Evolutionary conservation across 2,888 invertebrate species (phyloP).

Genomic region (Phania funesta): DNA sequence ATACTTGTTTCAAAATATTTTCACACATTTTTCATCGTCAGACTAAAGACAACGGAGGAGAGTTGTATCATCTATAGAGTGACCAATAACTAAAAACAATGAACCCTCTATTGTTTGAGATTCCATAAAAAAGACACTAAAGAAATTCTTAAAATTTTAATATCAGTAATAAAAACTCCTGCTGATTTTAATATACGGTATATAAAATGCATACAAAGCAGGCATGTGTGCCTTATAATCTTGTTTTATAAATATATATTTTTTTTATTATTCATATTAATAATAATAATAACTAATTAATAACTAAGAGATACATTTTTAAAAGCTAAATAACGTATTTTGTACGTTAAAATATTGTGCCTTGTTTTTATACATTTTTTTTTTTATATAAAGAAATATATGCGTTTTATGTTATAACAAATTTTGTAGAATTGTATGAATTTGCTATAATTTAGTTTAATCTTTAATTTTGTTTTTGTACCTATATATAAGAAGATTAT

Average conservation of each 20-base stretch:
- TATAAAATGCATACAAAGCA: conserved; percentile 18
- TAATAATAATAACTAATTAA: conserved; percentile 10
- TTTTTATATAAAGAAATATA: not conserved
- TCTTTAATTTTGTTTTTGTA: not conserved
- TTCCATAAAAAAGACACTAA: conserved; percentile 20
- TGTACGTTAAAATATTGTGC: conserved; percentile 28
- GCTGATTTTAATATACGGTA: conserved; percentile 55
- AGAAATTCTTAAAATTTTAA: conserved; percentile 54
- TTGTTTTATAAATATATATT: conserved; percentile 23
- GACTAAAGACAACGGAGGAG: conserved; percentile 68
- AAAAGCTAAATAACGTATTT: not conserved
- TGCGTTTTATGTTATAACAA: not conserved
- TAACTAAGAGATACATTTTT: not conserved
- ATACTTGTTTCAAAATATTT: conserved; percentile 74
- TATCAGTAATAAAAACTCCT: conserved; percentile 56
- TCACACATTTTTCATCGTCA: conserved; percentile 80
- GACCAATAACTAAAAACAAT: conserved; percentile 65
- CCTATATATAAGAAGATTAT: not conserved
- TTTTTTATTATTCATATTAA: conserved; percentile 10
- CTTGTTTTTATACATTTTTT: conserved; percentile 22
- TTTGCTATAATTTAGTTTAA: not conserved
- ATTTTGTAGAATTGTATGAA: not conserved
- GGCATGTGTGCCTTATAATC: conserved; percentile 35
- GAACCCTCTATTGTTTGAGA: conserved; percentile 68
- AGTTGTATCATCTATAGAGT: conserved; percentile 62